These are phyloP conservation scores for Monarcha castaneiventris DNA, from an alignment of 2,113 vertebrate species.

Conservation along the genomic window DNA sequence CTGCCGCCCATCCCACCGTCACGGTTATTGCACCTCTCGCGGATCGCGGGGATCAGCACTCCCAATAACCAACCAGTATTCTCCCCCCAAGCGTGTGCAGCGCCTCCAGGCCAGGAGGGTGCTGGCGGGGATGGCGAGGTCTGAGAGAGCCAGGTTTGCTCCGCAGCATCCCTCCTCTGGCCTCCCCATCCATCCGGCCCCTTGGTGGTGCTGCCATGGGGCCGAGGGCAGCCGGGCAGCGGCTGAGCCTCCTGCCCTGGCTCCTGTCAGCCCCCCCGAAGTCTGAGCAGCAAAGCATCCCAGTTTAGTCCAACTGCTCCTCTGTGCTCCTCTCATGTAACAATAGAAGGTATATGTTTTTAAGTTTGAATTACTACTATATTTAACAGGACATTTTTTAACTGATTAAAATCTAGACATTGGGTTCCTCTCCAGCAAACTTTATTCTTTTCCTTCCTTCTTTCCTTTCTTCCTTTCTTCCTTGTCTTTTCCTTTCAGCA, in stretches of 20 bases:
- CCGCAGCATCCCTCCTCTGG: neutral
- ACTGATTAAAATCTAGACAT: conserved; percentile 78
- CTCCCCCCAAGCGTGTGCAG: neutral
- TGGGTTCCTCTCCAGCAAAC: conserved; percentile 72
- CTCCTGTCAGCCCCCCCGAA: conserved; percentile 30
- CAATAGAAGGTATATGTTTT: conserved; percentile 74
- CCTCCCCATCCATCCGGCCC: neutral
- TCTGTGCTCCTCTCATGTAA: conserved; percentile 75
- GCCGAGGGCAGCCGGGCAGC: neutral
- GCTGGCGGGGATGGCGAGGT: neutral
- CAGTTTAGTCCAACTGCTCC: conserved; percentile 64
- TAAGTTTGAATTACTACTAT: conserved; percentile 76
- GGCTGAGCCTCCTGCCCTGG: neutral
- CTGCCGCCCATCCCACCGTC: neutral
- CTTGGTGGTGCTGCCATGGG: neutral
- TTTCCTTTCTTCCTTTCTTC: conserved; percentile 56
- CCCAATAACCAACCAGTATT: neutral
- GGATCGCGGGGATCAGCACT: neutral
- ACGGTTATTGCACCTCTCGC: neutral
- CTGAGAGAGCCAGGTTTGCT: neutral
- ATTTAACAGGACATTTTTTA: conserved; percentile 80
- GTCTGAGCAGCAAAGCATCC: conserved; percentile 76
- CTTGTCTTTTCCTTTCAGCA: conserved; percentile 70
- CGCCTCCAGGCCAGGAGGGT: neutral
- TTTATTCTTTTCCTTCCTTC: conserved; percentile 68